Evolutionary conservation across 2,113 vertebrate genomes (phyloP).

Genomic region (Corydoras sp.): DNA sequence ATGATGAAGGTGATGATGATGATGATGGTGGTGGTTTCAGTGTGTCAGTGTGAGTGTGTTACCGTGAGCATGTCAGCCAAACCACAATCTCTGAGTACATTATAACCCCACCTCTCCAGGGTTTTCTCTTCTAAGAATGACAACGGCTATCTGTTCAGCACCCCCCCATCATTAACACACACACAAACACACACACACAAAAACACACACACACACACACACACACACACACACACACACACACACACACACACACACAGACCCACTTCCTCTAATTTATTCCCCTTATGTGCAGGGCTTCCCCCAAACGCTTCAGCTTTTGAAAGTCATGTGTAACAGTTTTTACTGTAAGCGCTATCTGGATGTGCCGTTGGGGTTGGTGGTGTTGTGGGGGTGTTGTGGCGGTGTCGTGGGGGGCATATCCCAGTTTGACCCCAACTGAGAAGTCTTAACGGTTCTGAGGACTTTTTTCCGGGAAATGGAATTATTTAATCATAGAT

Average conservation of each 20-base stretch:
- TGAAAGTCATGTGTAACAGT: conserved; percentile 57
- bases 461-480: too few relatives aligned
- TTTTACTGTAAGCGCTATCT: conserved; percentile 33
- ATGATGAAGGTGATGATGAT: too few relatives aligned
- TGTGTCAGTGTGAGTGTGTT: conserved; percentile 11
- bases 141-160: conserved; percentile 56
- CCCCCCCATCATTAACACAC: conserved; percentile 29
- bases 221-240: background rate
- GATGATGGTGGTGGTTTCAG: background rate
- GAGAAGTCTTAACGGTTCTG: too few relatives aligned
- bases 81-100: conserved; percentile 63
- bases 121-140: conserved; percentile 72
- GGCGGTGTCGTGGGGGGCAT: background rate
- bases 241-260: conserved; percentile 9
- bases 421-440: background rate
- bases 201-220: conserved; percentile 51
- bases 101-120: conserved; percentile 48
- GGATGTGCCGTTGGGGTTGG: conserved; percentile 51
- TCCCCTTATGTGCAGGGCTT: conserved; percentile 63
- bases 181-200: conserved; percentile 50
- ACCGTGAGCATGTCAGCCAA: conserved; percentile 32
- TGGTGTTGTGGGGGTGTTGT: background rate
- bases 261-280: conserved; percentile 67
- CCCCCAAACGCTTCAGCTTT: conserved; percentile 59
- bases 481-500: too few relatives aligned